Evolutionary conservation across 2,797 vertebrate genomes (phyloP), one percentile per base, ranked within the genome.

Genomic region (Coreius guichenoti): DNA sequence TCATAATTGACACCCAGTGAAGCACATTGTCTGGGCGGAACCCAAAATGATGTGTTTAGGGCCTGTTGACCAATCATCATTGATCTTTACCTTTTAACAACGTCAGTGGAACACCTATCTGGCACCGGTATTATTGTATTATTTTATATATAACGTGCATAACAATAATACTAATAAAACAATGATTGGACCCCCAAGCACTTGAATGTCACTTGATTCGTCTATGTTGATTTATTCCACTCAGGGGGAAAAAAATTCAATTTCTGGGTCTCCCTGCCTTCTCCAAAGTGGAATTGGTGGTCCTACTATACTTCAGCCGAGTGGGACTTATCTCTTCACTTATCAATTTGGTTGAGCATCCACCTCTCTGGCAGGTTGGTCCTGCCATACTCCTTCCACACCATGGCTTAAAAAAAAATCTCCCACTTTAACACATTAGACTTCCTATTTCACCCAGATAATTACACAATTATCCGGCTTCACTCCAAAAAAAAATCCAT

Each of bases 391-490:
- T 73, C 86, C 87, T 80, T 89, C 89, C 91, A 91, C 87, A 89
- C 87, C 82, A 87, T 33, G 45, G 91, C 90, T 91, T 92, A 88
- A 92, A 92, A 93, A 90, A 96, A 95, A n/a, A n/a, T n/a, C n/a
- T 96, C 95, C 95, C 95, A 95, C 96, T 97, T 96, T 95, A 96
- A 96, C 95, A 96, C 96, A 96, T 96, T 96, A 96, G 95, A 96
- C 95, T 94, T 96, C 95, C 96, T 94, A 96, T 96, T 97, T 97
- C 95, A 97, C 94, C 95, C 94, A 96, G 96, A 98, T 97, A 97
- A 97, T 96, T 96, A 96, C 95, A 96, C 97, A 97, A 97, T 98
- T 98, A 97, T 97, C 96, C 95, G 91, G 95, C 95, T 96, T 97
- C 95, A 95, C 95, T 96, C 95, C 94, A 94, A 95, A 96, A 92